Evolutionary conservation across 2,797 vertebrate genomes (phyloP), one percentile per base, ranked within the genome.

Genomic region (Gymnothorax javanicus): DNA sequence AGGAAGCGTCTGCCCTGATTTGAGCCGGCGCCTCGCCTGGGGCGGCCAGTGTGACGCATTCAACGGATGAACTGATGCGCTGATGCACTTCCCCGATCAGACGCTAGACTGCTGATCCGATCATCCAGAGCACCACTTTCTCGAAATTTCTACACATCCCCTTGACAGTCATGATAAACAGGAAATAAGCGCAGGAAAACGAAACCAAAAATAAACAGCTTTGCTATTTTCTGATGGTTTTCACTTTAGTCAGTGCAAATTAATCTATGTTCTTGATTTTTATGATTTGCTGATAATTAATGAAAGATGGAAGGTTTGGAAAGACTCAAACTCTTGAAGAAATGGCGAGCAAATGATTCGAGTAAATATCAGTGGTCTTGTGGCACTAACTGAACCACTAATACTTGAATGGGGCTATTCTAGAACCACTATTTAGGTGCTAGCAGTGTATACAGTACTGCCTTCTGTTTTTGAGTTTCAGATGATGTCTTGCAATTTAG

Each of bases 61-160:
- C 93, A 92, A 94, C 90, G 93, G 94, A 96, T 93, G 93, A 93
- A 91, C 33, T 43, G 33, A 43, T 43, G 33, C 33, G 25, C 95
- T 95, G 94, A 96, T 95, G 94, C 96, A 96, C 94, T 94, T 93
- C 94, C 94, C 91, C 95, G 95, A 96, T 95, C 93, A 93, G 94
- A 85, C 93, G 92, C 92, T 92, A 92, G 93, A 94, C 93, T 93
- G 91, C 90, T 93, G 92, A 93, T 88, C 84, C 15, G 56, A 88
- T 88, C 84, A 86, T 93, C 91, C 92, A 90, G 92, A 89, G 88
- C 91, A 89, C 91, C 91, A 93, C 86, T 87, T 91, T 88, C 89
- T 89, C 88, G 91, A 93, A 93, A 89, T 91, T 88, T 92, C 89
- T 89, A 88, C 91, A 87, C 89, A 83, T 62, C 17, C 54, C 17